Evolutionary conservation across 2,888 invertebrate genomes (phyloP), one percentile per base, ranked within the genome.

Genomic region (Leptopilina drosophilae): DNA sequence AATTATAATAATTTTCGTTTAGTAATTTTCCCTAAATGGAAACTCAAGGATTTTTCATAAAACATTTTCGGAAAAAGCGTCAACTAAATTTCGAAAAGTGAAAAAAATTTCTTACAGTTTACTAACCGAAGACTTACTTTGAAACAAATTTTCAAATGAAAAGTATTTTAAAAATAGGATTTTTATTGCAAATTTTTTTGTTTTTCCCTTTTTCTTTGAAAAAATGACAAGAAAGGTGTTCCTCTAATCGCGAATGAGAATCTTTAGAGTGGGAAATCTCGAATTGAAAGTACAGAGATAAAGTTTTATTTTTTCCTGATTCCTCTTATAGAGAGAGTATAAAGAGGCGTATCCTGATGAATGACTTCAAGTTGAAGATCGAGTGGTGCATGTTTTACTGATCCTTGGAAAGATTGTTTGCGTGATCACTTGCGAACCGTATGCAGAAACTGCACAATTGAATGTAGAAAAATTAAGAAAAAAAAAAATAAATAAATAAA

Each of bases 401-500:
- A 73, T 73, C 33, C 56, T 53, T 14, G 7, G 56, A 73, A 33
- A 56, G 69, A 73, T 73, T 56, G 12, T 12, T 49, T 73, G 73
- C 33, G 56, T 73, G 49, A 73, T 73, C 73, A 73, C 26, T 56
- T 15, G 73, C 33, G 56, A n/a, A 56, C 73, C 73, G 26, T 73
- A 73, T 56, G 73, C 56, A 73, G 73, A 53, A 26, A 33, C 66
- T 40, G 65, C 40, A n/a, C 33, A 33, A 5, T 33, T 33, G 3
- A 33, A 33, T 33, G 33, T 33, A 33, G 33, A 33, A 33, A 33
- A 33, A 11, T 46, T 66, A 8, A n/a, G n/a, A n/a, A n/a, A n/a
- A n/a, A n/a, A n/a, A n/a, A n/a, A n/a, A n/a, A n/a, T n/a, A n/a
- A n/a, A n/a, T n/a, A n/a, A n/a, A n/a, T n/a, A n/a, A n/a, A n/a